Evolutionary conservation across 1,140 invertebrate genomes (phyloP).

Genomic region (Ladona fulva): DNA sequence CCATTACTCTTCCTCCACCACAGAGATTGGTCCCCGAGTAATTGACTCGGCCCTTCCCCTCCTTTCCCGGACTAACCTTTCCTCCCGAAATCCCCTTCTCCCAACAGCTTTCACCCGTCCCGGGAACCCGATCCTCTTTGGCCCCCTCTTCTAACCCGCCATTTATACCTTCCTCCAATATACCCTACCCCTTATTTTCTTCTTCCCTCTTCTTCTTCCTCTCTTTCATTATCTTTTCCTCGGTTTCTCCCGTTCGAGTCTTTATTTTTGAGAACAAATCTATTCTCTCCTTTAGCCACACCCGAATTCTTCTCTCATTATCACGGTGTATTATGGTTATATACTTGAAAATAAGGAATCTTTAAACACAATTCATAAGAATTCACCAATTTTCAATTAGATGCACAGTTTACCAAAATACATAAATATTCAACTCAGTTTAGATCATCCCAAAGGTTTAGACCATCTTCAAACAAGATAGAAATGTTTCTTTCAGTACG

Average conservation of each 20-base stretch:
- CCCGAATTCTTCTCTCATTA: no score
- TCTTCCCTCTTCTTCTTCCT: not conserved
- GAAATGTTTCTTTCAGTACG: no score
- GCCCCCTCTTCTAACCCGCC: not conserved
- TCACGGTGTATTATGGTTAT: no score
- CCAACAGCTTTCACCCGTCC: not conserved
- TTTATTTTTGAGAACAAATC: no score
- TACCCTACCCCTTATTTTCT: not conserved
- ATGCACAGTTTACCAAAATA: no score
- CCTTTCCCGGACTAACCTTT: constrained; percentile 12
- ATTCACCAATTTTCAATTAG: no score
- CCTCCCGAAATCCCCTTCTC: not conserved
- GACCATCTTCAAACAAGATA: no score
- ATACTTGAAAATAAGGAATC: no score
- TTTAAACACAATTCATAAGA: no score
- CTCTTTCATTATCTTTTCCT: not conserved
- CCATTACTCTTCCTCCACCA: not conserved
- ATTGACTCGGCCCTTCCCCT: not conserved
- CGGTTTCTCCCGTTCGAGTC: not conserved
- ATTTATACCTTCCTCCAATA: not conserved
- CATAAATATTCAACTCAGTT: no score
- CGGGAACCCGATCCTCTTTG: not conserved
- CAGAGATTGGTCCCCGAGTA: constrained; percentile 2
- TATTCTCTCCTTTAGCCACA: no score
- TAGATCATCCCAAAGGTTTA: no score